Percentiles rank a stretch among this genome's conserved stretches.
These are phyloP conservation scores for Liposcelis brunnea DNA, from an alignment of 2,888 invertebrate genomes.

Conservation along the genomic window DNA sequence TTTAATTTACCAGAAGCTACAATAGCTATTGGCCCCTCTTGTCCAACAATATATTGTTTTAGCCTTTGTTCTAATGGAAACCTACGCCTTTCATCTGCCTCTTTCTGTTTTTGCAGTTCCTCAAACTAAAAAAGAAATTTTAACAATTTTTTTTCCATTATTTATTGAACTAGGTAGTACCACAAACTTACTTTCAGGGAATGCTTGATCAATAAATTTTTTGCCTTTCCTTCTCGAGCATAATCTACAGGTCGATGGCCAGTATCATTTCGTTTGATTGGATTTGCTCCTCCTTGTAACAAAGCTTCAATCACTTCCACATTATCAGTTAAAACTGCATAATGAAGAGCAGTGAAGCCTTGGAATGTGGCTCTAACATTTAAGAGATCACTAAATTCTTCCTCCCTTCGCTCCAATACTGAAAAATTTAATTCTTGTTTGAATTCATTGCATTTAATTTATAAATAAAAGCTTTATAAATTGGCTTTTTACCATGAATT, in stretches of 20 bases:
- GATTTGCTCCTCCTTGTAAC: conserved; percentile 56
- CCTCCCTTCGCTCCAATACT: conserved; percentile 51
- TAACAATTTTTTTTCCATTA: conserved; percentile 10
- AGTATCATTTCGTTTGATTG: conserved; percentile 54
- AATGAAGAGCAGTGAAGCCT: conserved; percentile 78
- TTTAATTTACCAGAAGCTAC: not conserved
- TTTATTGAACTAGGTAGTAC: no score
- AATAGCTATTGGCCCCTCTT: not conserved
- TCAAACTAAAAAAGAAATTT: conserved; percentile 26
- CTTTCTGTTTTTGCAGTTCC: conserved; percentile 37
- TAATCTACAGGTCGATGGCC: conserved; percentile 62
- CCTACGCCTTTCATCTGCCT: conserved; percentile 59
- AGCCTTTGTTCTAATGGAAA: conserved; percentile 72
- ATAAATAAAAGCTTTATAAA: no score
- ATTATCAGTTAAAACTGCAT: conserved; percentile 65
- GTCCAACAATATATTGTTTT: conserved; percentile 47
- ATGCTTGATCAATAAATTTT: conserved; percentile 40
- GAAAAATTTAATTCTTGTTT: conserved; percentile 17
- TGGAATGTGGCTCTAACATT: conserved; percentile 55
- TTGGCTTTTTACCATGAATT: conserved; percentile 40
- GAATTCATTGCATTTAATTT: no score
- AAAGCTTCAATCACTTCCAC: conserved; percentile 41
- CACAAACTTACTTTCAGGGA: conserved; percentile 21
- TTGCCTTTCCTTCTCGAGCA: conserved; percentile 44
- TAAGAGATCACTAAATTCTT: conserved; percentile 59